These are phyloP conservation scores for Thaumetopoea pityocampa DNA, from an alignment of 1,140 invertebrate species.

Conservation along the genomic window DNA sequence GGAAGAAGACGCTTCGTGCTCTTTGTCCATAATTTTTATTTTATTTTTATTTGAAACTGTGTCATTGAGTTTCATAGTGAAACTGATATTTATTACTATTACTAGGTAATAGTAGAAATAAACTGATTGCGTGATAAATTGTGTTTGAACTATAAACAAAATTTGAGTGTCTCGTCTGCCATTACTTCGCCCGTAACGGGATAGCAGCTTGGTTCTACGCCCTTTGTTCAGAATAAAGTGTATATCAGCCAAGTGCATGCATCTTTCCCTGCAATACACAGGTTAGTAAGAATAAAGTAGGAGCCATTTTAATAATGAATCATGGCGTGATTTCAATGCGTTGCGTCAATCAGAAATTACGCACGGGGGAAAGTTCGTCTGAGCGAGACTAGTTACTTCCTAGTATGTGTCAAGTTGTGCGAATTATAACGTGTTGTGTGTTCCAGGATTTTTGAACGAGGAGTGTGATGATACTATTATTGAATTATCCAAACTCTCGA, in stretches of 20 bases:
- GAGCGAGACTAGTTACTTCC: constrained; percentile 64
- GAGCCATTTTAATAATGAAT: not conserved
- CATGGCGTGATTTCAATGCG: constrained; percentile 13
- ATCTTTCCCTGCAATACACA: constrained; percentile 75
- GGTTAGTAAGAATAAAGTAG: constrained; percentile 39
- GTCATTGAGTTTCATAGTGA: constrained; percentile 34
- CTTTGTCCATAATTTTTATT: constrained; percentile 59
- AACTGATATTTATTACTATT: constrained; percentile 36
- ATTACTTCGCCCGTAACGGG: constrained; percentile 72
- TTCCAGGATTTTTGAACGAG: constrained; percentile 71
- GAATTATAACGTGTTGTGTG: constrained; percentile 28
- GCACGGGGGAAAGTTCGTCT: constrained; percentile 63
- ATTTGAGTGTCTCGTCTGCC: constrained; percentile 62
- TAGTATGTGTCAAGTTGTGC: constrained; percentile 40
- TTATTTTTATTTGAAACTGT: constrained; percentile 54
- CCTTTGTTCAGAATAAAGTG: constrained; percentile 66
- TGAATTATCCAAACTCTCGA: constrained; percentile 70
- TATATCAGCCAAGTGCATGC: constrained; percentile 73
- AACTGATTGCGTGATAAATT: constrained; percentile 40
- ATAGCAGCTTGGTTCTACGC: constrained; percentile 71
- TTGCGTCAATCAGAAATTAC: constrained; percentile 47
- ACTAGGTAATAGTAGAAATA: constrained; percentile 43
- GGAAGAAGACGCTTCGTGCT: constrained; percentile 54
- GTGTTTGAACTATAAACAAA: constrained; percentile 38
- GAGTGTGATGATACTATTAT: constrained; percentile 75